Evolutionary conservation across 2,888 invertebrate species (phyloP).

Genomic region (Xanthia togata): DNA sequence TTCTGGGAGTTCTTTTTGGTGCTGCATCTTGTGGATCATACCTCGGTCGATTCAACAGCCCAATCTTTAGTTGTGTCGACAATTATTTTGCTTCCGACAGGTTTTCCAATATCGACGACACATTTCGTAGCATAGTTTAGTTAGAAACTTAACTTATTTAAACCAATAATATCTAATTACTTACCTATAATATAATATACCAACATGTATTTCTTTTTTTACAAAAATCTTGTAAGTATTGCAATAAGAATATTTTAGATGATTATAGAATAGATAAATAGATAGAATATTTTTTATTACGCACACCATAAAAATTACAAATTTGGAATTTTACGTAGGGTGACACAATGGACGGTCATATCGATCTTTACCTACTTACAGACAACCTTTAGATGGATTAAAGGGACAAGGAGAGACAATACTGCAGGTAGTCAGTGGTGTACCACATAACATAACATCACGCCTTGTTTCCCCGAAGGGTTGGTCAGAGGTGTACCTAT

Average conservation of each 20-base stretch:
- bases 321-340: no score
- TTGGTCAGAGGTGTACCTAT: no score
- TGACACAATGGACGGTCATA: no score
- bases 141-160: slow-evolving; percentile 47
- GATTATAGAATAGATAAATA: slow-evolving; percentile 39
- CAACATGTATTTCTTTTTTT: slow-evolving; percentile 13
- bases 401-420: no score
- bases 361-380: no score
- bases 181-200: not conserved
- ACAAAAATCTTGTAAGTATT: slow-evolving; percentile 25
- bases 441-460: no score
- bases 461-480: no score
- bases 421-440: no score
- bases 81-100: slow-evolving; percentile 78
- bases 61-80: slow-evolving; percentile 83
- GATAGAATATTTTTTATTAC: no score
- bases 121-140: slow-evolving; percentile 76
- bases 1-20: slow-evolving; percentile 80
- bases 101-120: slow-evolving; percentile 72
- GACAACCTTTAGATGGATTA: no score
- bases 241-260: slow-evolving; percentile 58
- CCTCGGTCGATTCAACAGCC: slow-evolving; percentile 82
- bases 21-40: slow-evolving; percentile 83
- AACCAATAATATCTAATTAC: no score
- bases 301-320: no score